A percentile compares a stretch with the other conserved stretches of the same genome.
These are phyloP conservation scores for Spondyliosoma cantharus DNA, from an alignment of 2,797 vertebrate genomes.

Conservation along the genomic window DNA sequence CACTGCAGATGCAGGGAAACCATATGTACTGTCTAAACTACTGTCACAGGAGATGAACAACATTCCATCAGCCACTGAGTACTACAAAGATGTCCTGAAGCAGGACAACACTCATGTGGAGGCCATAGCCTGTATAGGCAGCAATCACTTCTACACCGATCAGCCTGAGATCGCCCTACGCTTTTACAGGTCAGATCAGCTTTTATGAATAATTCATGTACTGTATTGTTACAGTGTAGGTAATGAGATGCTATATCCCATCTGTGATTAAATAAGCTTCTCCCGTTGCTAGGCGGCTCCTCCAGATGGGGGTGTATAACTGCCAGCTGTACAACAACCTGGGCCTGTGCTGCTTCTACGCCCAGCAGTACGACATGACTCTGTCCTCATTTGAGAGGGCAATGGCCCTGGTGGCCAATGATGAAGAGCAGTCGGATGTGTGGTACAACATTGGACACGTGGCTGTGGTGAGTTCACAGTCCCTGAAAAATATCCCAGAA, in stretches of 20 bases:
- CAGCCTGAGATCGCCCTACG: conserved; percentile 96
- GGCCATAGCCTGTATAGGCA: conserved; percentile 97
- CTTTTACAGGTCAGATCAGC: conserved; percentile 90
- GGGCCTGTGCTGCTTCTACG: conserved; percentile 98
- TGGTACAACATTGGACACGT: conserved; percentile 98
- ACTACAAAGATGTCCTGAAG: conserved; percentile 96
- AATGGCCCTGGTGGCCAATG: conserved; percentile 89
- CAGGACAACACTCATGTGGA: conserved; percentile 98
- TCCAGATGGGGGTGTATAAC: conserved; percentile 99
- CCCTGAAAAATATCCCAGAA: not conserved
- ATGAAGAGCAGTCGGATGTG: conserved; percentile 94
- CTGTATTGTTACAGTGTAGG: conserved; percentile 13
- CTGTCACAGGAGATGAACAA: conserved; percentile 94
- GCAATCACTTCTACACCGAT: conserved; percentile 98
- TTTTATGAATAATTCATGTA: not conserved
- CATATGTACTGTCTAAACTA: conserved; percentile 2
- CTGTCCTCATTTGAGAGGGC: conserved; percentile 96
- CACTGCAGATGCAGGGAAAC: not conserved
- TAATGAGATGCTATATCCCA: conserved; percentile 7
- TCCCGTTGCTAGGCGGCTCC: conserved; percentile 86
- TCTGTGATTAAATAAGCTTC: conserved; percentile 29
- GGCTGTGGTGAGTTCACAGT: conserved; percentile 89
- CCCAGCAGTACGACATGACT: conserved; percentile 99
- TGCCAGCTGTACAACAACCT: conserved; percentile 98
- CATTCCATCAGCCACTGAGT: conserved; percentile 90